These are phyloP conservation scores for Eremobia ochroleuca DNA, from an alignment of 2,888 invertebrate species.

Conservation along the genomic window DNA sequence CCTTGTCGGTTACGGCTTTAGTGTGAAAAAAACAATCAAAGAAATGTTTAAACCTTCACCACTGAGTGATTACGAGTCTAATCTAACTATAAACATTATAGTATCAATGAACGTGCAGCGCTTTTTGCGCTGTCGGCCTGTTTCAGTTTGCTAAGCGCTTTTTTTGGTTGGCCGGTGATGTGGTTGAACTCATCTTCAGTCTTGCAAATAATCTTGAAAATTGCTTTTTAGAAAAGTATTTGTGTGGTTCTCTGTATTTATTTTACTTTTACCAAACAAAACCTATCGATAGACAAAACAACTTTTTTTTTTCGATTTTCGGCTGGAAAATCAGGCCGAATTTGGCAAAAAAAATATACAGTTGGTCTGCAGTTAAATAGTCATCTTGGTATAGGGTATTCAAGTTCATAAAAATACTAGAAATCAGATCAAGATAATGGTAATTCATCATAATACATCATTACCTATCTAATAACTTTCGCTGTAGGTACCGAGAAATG, in stretches of 20 bases:
- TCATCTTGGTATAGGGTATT: neutral
- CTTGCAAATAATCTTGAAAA: neutral
- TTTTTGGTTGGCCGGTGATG: neutral
- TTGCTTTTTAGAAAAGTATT: neutral
- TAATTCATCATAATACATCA: too few relatives aligned
- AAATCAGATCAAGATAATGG: too few relatives aligned
- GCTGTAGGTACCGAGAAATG: too few relatives aligned
- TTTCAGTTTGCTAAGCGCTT: constrained; percentile 3
- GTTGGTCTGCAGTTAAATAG: too few relatives aligned
- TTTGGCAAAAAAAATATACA: too few relatives aligned
- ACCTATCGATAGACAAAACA: too few relatives aligned
- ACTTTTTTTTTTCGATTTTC: too few relatives aligned
- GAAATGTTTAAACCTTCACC: constrained; percentile 78
- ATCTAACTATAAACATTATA: constrained; percentile 58
- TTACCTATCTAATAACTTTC: too few relatives aligned
- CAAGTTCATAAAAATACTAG: neutral
- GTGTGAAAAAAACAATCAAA: constrained; percentile 73
- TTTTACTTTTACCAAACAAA: neutral
- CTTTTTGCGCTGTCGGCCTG: constrained; percentile 22
- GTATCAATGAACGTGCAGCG: constrained; percentile 45
- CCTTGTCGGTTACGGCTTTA: constrained; percentile 76
- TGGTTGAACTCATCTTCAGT: constrained; percentile 1
- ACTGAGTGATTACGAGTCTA: constrained; percentile 67
- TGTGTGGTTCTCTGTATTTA: neutral
- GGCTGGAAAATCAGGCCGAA: too few relatives aligned